Base-by-base conservation (phyloP, 2,113 vertebrate genomes). In the Physeter macrocephalus region DNA sequence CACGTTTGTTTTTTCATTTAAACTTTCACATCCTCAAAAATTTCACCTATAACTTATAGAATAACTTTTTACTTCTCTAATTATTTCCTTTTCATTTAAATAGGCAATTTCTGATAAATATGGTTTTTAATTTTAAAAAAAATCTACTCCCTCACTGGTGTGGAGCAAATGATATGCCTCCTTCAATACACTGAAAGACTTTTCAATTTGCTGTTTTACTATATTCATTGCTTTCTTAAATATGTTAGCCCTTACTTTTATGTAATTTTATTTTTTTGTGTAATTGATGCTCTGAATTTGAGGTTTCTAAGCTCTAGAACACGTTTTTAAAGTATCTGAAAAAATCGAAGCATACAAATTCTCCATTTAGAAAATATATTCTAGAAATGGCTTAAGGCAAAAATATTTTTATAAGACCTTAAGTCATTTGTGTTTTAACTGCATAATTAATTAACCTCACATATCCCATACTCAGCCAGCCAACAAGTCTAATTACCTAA, bases 81-180 rank as follows among this genome's bases (percentile, higher is more conserved):
- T 66, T 82, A 64, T 94, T 96, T 93, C n/a, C 66, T 66, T 75
- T 84, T 84, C 64, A 91, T 71, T 91, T 93, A 96, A 96, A 80
- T 31, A 93, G 62, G 6, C 31, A 61, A 54, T 90, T 74, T 85
- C 39, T 88, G 0, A 57, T 43, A 80, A 57, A 95, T 8, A 62
- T 31, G 25, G 21, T 83, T 88, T 54, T 27, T 59, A 67, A 77
- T 36, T 62, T 94, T 71, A 77, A 6, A 57, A 96, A 81, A 77
- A 6, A 74, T 90, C 46, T 46, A 64, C 21, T 77, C 29, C 36
- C 36, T 88, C 46, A 59, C 27, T 87, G 41, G 43, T 81, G 9
- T 64, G 10, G 27, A 80, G 36, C 66, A 85, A 89, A 92, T 78
- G 18, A 41, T 62, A 87, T 57, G 54, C 13, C 27, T 80, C 41